Evolutionary conservation across 1,140 invertebrate species (phyloP), one percentile per base, ranked within the genome.

Genomic region (Pomacea maculata): DNA sequence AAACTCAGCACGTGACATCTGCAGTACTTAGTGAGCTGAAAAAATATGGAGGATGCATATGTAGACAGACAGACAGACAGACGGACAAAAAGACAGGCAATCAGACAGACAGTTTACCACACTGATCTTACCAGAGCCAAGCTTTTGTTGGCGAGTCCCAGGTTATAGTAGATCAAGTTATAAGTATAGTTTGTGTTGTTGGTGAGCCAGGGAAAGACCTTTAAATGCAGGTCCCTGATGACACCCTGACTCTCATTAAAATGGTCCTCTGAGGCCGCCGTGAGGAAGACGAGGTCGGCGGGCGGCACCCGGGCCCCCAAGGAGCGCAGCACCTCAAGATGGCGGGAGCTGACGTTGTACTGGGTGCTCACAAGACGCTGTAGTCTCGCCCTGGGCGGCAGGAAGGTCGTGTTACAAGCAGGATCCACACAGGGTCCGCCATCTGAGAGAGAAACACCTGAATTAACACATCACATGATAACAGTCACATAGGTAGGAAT

Each of bases 251-350:
- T 72, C 61, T 80, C 79, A 5, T 65, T n/a, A 54, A 45, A 80
- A 45, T 80, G 79, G 52, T 80, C 74, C 52, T 25, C 19, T 8
- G 79, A 80, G 3, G 79, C 79, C 6, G 79, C 79, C 25, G 71
- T 80, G 57, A 80, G 21, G 57, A 80, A 80, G 45, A 80, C 71
- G 29, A 80, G n/a, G 55, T 75, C 74, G 21, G 55, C 55, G 55
- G n/a, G 57, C 21, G 57, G 17, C 12, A 63, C 17, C 14, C 61
- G 74, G n/a, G 29, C 25, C 25, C 25, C 74, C 57, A 75, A 15
- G 57, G n/a, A 61, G 4, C 15, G 11, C 57, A 61, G 57, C 57
- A 61, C 57, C 57, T 61, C 15, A 61, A 61, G 57, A 17, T 61
- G 11, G 57, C 57, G 11, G 57, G 11, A 11, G 11, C 4, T 61